A percentile compares a stretch with the other conserved stretches of the same genome.
Evolutionary conservation across 2,113 vertebrate genomes (phyloP).

Genomic region (Siphamia tubifer): DNA sequence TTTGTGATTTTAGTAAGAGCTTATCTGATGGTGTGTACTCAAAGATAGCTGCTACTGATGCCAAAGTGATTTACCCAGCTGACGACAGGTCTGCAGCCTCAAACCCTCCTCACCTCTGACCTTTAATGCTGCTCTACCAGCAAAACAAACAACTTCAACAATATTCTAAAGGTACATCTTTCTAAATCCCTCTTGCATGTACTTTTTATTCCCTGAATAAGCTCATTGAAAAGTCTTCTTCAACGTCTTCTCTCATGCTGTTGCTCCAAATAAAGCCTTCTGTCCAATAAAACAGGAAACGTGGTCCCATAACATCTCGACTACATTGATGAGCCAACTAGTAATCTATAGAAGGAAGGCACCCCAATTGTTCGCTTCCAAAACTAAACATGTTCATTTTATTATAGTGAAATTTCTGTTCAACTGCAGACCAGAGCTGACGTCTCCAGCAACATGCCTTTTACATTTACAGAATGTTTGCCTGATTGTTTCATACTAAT

Average conservation of each 20-base stretch:
- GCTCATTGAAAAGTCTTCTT: not conserved
- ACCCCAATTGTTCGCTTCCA: not conserved
- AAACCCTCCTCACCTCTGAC: not conserved
- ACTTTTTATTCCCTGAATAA: slow-evolving; percentile 21
- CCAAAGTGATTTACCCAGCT: slow-evolving; percentile 11
- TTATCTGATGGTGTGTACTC: slow-evolving; percentile 23
- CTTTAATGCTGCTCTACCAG: not conserved
- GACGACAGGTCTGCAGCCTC: slow-evolving; percentile 28
- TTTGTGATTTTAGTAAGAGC: slow-evolving; percentile 30
- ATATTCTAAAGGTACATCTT: slow-evolving; percentile 2
- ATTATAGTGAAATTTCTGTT: not conserved
- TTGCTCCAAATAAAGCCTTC: not conserved
- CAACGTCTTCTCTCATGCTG: not conserved
- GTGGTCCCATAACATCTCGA: not conserved
- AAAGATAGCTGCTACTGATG: slow-evolving; percentile 44
- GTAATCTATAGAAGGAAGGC: not conserved
- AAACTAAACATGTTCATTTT: not conserved
- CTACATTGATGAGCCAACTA: slow-evolving; percentile 9
- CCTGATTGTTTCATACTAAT: slow-evolving; percentile 11
- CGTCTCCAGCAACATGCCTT: slow-evolving; percentile 7
- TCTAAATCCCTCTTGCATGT: slow-evolving; percentile 14
- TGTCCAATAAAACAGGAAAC: not conserved
- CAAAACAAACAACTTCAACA: not conserved
- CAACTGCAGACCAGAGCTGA: not conserved
- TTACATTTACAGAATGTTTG: not conserved